phyloP scores from a whole-genome alignment of 2,113 vertebrate genomes.

The Callocephalon fimbriatum region DNA sequence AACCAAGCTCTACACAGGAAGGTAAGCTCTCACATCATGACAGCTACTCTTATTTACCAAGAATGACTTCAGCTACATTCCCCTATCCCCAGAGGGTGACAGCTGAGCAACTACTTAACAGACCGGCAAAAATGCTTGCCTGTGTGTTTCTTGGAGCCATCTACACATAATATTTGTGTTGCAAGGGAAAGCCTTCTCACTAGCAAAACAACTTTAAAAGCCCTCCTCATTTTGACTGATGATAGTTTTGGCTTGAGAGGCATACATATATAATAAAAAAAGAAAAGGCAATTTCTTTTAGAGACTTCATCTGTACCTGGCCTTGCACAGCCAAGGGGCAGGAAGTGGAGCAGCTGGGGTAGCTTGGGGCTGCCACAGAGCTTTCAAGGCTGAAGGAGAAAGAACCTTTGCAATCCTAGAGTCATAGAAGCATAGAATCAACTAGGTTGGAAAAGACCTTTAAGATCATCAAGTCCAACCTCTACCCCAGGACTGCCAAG shows the following conservation, averaged over 20 bases:
- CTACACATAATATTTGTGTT: neutral
- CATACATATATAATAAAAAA: neutral
- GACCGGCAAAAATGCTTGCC: neutral
- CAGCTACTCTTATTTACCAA: slow-evolving; percentile 9
- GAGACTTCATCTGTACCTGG: neutral
- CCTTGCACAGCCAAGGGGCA: neutral
- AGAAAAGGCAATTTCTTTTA: neutral
- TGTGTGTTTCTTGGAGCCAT: neutral
- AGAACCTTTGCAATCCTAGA: neutral
- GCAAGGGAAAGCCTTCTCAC: neutral
- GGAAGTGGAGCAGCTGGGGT: neutral
- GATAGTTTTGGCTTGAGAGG: neutral
- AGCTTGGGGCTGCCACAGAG: neutral
- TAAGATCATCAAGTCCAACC: neutral
- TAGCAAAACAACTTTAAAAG: neutral
- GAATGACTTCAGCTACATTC: slow-evolving; percentile 5
- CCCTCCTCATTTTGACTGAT: neutral
- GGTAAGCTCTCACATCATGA: neutral
- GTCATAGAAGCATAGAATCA: neutral
- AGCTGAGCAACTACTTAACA: slow-evolving; percentile 29
- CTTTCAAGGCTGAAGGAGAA: neutral
- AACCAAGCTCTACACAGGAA: slow-evolving; percentile 13
- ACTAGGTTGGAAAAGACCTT: neutral
- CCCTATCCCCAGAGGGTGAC: neutral
- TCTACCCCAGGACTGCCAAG: neutral